Base-by-base conservation (phyloP, 2,888 invertebrate genomes). In the Ornithoptera alexandrae region DNA sequence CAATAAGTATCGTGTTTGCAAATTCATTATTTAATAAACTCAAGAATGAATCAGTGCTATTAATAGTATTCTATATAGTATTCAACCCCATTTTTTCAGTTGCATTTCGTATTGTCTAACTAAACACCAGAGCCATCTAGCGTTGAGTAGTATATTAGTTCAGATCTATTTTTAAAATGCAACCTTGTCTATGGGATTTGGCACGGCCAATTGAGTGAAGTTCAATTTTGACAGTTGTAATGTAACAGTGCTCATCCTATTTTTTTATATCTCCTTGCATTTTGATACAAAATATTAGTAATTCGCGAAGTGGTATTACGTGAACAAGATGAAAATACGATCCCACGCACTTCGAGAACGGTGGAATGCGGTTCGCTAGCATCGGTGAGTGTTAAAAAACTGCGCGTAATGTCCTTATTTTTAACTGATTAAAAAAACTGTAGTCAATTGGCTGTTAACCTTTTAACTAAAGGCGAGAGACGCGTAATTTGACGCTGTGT, bases 401-500 rank as follows among this genome's bases (percentile, higher is more conserved):
- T 75, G 76, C 79, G 78, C 81, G 76, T 77, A 82, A 82, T 85
- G 86, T 87, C 83, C 89, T 86, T 91, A 92, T 92, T 90, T 92
- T 91, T 92, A 92, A 92, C 92, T 92, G 91, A 92, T 92, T 91
- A 90, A 88, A 90, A 90, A 90, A 90, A 89, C 89, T 85, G 88
- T 91, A 90, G 92, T 93, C 93, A 93, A 93, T 93, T 93, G 93
- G 81, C 85, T 92, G 92, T 93, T 93, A 93, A 93, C 93, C 93
- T 93, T 93, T 93, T 93, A 93, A 93, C 92, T 92, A 89, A 90
- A 90, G 90, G 90, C 91, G 88, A 88, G 89, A 91, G 87, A 86
- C 86, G 89, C 90, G 92, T 92, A 92, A 92, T 92, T 90, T 90
- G 92, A 92, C 91, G 90, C 92, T 91, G 82, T 85, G 86, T 84